Conservation (phyloP, 2,888 invertebrate genomes). For the Dermolepida albohirtum region DNA sequence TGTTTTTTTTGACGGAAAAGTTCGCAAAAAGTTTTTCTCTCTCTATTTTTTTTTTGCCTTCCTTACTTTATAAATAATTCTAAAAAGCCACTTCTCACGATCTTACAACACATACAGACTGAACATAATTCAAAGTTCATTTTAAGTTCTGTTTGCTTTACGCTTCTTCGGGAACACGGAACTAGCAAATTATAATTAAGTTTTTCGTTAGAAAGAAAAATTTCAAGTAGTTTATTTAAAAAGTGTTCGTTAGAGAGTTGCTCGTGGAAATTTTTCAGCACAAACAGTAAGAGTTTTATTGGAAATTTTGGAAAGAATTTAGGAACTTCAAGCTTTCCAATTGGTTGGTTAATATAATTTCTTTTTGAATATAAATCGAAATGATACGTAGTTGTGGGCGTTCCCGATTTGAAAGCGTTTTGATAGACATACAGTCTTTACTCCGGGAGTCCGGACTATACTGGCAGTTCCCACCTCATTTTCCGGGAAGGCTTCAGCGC, state of each 20-base stretch:
- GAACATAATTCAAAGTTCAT: constrained; percentile 20
- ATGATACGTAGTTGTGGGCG: constrained; percentile 33
- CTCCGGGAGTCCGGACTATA: constrained; percentile 34
- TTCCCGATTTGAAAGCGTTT: constrained; percentile 30
- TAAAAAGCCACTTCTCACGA: not conserved
- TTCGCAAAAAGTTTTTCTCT: not conserved
- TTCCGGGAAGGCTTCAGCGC: constrained; percentile 41
- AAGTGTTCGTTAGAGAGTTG: too few species aligned
- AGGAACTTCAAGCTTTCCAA: not conserved
- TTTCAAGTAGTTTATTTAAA: too few species aligned
- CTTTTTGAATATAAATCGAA: not conserved
- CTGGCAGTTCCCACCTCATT: constrained; percentile 42
- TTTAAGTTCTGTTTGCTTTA: constrained; percentile 1
- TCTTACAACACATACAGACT: not conserved
- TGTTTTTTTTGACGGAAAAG: not conserved
- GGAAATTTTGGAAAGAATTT: too few species aligned
- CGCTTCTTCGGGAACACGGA: not conserved
- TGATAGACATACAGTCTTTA: constrained; percentile 15
- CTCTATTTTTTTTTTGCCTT: not conserved
- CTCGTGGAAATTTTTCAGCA: too few species aligned
- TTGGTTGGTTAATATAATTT: not conserved
- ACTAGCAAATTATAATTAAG: not conserved
- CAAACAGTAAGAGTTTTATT: too few species aligned
- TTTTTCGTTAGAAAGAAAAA: not conserved
- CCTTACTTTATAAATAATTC: not conserved